These are phyloP conservation scores for Galemys pyrenaicus DNA, from an alignment of 2,113 vertebrate genomes.

Conservation along the genomic window DNA sequence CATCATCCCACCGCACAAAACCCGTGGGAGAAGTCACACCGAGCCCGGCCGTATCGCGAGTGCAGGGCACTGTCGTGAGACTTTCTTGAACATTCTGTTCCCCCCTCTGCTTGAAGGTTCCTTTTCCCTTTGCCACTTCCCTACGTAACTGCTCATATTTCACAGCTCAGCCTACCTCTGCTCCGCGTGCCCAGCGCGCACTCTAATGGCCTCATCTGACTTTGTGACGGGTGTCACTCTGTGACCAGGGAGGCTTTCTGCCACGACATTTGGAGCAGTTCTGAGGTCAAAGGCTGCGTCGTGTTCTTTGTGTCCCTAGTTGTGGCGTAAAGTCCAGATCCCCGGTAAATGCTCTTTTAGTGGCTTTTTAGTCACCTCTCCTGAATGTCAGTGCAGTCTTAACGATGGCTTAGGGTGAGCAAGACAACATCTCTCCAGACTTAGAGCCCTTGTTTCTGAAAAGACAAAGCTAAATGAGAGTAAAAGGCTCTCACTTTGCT, in stretches of 20 bases:
- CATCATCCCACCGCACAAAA: neutral
- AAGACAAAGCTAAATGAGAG: conserved; percentile 34
- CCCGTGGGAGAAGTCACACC: neutral
- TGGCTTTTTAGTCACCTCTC: neutral
- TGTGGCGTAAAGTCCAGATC: neutral
- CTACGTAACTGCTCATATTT: neutral
- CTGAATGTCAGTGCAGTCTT: neutral
- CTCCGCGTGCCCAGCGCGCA: neutral
- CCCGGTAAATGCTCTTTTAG: neutral
- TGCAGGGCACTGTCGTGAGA: neutral
- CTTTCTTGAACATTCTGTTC: neutral
- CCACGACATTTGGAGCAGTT: neutral
- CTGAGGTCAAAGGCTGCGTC: neutral
- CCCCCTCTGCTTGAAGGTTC: neutral
- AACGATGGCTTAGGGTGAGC: neutral
- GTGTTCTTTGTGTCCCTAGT: neutral
- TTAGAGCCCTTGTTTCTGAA: conserved; percentile 25
- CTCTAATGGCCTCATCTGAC: neutral
- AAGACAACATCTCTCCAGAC: conserved; percentile 14
- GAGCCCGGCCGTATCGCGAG: neutral
- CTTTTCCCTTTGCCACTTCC: neutral
- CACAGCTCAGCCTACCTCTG: neutral
- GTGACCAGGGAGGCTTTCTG: neutral
- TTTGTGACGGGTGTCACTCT: neutral
- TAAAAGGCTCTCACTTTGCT: conserved; percentile 33